A percentile compares a stretch with the other conserved stretches of the same genome.
Evolutionary conservation across 53 echinoderm and acorn worm genomes (phyloP).

Genomic region (Mesocentrotus franciscanus): DNA sequence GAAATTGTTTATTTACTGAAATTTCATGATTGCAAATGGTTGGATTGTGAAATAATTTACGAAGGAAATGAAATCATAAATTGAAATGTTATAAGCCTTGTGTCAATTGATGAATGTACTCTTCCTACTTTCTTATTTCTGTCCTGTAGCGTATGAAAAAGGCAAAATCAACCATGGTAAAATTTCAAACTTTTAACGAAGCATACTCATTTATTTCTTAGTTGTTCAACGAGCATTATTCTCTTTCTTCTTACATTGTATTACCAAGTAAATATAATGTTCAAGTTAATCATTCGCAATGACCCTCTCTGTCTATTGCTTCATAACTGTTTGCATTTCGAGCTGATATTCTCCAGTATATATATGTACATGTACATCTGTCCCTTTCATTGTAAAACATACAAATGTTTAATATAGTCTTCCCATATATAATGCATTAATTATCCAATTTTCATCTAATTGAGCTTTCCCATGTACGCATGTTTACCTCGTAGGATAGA

Average conservation of each 20-base stretch:
- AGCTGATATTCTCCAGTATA: neutral
- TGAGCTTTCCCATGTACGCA: neutral
- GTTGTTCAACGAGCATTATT: neutral
- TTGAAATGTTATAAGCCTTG: neutral
- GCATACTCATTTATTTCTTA: neutral
- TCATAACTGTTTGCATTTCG: constrained; percentile 2
- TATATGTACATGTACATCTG: neutral
- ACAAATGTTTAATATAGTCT: neutral
- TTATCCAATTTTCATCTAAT: neutral
- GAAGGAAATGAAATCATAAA: too few relatives aligned
- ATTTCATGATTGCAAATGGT: too few relatives aligned
- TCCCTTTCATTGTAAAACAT: too few relatives aligned
- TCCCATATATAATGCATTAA: neutral
- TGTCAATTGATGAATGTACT: neutral
- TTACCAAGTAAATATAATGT: neutral
- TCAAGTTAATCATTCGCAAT: constrained; percentile 34
- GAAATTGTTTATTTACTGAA: too few relatives aligned
- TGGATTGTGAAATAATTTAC: too few relatives aligned
- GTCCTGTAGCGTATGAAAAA: constrained; percentile 57
- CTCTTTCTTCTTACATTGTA: neutral
- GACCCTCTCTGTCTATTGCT: neutral
- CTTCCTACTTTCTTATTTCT: neutral
- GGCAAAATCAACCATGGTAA: constrained; percentile 67
- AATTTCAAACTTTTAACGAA: neutral
- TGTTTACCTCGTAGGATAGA: neutral